Conservation (phyloP, 2,113 vertebrate species). For the Pteronura brasiliensis region DNA sequence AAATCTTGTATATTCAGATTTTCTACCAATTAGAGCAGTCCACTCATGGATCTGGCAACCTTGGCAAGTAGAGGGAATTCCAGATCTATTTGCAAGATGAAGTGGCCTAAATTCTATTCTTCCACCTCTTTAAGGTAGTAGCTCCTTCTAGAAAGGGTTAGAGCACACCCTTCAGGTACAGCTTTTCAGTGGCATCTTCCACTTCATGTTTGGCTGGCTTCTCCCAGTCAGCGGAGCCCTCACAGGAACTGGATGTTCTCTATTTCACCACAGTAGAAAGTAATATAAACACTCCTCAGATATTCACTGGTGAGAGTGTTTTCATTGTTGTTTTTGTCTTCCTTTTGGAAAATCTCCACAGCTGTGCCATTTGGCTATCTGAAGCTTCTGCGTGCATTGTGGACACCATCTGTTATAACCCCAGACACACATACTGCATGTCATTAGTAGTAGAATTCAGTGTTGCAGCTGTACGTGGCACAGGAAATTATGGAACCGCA, state of each 20-base stretch:
- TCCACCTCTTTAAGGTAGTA: background rate
- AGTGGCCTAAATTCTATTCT: background rate
- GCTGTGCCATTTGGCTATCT: slow-evolving; percentile 79
- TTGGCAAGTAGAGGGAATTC: background rate
- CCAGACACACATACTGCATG: slow-evolving; percentile 61
- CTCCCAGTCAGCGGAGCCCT: background rate
- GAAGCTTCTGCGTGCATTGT: slow-evolving; percentile 75
- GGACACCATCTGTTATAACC: slow-evolving; percentile 82
- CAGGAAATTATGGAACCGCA: slow-evolving; percentile 72
- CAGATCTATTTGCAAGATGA: background rate
- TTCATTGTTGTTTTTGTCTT: slow-evolving; percentile 70
- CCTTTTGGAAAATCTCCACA: slow-evolving; percentile 73
- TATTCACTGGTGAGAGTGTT: slow-evolving; percentile 69
- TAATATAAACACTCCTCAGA: slow-evolving; percentile 75
- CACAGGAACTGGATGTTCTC: background rate
- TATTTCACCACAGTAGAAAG: slow-evolving; percentile 58
- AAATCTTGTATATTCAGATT: background rate
- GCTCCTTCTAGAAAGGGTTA: slow-evolving; percentile 35
- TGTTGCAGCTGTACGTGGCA: slow-evolving; percentile 72
- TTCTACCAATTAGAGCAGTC: background rate
- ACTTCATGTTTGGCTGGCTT: background rate
- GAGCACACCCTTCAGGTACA: slow-evolving; percentile 8
- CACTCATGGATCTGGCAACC: background rate
- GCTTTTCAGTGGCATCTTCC: background rate
- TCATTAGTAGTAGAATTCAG: slow-evolving; percentile 78